Evolutionary conservation across 2,113 vertebrate species (phyloP), one percentile per base, ranked within the genome.

Genomic region (Caretta caretta): DNA sequence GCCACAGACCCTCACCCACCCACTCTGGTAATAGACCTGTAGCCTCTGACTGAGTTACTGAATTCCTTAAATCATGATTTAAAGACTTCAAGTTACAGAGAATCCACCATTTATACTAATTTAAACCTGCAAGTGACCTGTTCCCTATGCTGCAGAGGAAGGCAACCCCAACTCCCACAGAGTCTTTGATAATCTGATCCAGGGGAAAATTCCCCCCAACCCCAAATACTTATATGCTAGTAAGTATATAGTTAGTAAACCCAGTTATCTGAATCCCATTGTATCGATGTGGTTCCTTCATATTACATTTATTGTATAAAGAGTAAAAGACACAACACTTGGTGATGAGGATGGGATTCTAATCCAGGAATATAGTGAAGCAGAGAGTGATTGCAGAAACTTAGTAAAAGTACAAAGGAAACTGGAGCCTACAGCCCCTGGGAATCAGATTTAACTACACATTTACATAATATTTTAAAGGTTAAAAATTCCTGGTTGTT

Each of bases 401-500:
- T n/a, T 59, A 10, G 3, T 59, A 49, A 92, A 76, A 46, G 22
- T 76, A 25, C 38, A 76, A 25, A 42, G 69, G 10, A 75, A 92
- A 83, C 17, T 87, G 62, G 42, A 90, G 22, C 14, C 27, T 76
- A 19, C 19, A 89, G 72, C 2, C 13, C 17, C 3, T n/a, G 65
- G 9, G 5, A 16, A 80, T 54, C 86, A 51, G 51, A 90, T 81
- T 24, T 76, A 29, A 65, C 48, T 14, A 38, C 5, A 48, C 54
- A 35, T 42, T 80, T 50, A 57, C 54, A 25, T 42, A 92, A 87
- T 89, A 84, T 92, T 1, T 69, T 53, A 86, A 86, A 24, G 54
- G 62, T 80, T 90, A 88, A 35, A 90, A 62, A 83, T 69, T 27
- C 59, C 38, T 84, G 38, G 29, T n/a, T 91, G 49, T 69, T 89